Base-by-base conservation (phyloP, 2,797 vertebrate species). In the Rhinogobio ventralis region DNA sequence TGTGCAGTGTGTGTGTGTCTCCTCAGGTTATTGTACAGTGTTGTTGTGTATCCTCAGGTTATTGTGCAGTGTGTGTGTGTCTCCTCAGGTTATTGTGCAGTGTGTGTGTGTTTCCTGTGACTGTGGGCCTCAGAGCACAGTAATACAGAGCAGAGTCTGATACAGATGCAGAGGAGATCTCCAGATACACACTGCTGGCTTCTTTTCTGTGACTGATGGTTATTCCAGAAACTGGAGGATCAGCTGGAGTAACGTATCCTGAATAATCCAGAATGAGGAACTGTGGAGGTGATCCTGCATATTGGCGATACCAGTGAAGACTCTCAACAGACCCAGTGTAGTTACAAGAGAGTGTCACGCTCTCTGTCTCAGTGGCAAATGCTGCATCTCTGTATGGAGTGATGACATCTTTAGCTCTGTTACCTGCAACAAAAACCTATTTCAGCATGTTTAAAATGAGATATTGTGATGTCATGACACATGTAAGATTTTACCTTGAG, bases 111-210 rank as follows among this genome's bases (percentile, higher is more conserved):
- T 79, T 77, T 84, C 46, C 51, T 79, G 75, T 79, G 5, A 84
- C 64, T 79, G 83, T 84, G 84, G 84, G 68, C 36, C 0, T 0
- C 78, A 87, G 33, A 23, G 72, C 84, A 23, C 84, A 85, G 84
- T 49, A 73, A 3, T 73, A 76, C 25, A 73, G 0, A 51, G 71
- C 45, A 73, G 71, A 73, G 25, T 73, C 71, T 51, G 71, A 3
- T 10, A 28, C 45, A 14, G 30, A 60, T 84, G 82, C 85, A 39
- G 85, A 78, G 23, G 64, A 51, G 20, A 86, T 57, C 1, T n/a
- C 14, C 81, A 86, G 75, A 83, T 66, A 20, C 33, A 86, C 39
- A 49, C 20, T n/a, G n/a, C n/a, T n/a, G 4, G 15, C 9, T 3
- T n/a, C 45, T 80, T 85, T 79, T 25, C 71, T 30, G 17, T 42